These are phyloP conservation scores for Baccha elongata DNA, from an alignment of 2,888 invertebrate species.

Conservation along the genomic window DNA sequence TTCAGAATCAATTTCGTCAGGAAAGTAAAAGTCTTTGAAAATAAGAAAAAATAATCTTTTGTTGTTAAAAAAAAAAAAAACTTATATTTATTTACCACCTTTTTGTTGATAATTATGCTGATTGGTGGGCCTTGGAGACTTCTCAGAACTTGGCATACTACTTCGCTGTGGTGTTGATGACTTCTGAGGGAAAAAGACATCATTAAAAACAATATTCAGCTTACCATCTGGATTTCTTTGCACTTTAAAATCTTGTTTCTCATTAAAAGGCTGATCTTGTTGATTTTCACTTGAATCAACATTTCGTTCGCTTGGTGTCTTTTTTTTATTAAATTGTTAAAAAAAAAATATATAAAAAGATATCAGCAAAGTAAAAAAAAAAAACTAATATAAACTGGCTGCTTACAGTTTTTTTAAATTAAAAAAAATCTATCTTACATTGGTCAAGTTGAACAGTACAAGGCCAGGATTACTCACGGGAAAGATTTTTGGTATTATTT, in stretches of 20 bases:
- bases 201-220: slow-evolving; percentile 80
- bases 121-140: background rate
- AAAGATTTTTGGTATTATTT: slow-evolving; percentile 47
- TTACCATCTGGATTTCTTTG: slow-evolving; percentile 81
- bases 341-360: slow-evolving; percentile 23
- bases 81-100: slow-evolving; percentile 15
- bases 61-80: background rate
- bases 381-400: slow-evolving; percentile 6
- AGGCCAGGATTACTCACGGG: slow-evolving; percentile 44
- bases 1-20: slow-evolving; percentile 60
- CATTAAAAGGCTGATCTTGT: slow-evolving; percentile 74
- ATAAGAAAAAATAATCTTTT: background rate
- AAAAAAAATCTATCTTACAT: slow-evolving; percentile 54
- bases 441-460: slow-evolving; percentile 53
- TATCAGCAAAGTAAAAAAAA: slow-evolving; percentile 33
- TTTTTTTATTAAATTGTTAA: background rate
- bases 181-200: slow-evolving; percentile 78
- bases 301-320: slow-evolving; percentile 33
- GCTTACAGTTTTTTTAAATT: slow-evolving; percentile 15
- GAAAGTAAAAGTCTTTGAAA: slow-evolving; percentile 72
- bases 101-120: background rate
- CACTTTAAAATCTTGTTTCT: slow-evolving; percentile 80
- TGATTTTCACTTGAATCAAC: slow-evolving; percentile 16
- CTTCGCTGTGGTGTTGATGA: slow-evolving; percentile 46
- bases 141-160: slow-evolving; percentile 11